Evolutionary conservation across 1,140 invertebrate genomes (phyloP).

Genomic region (Dendroctonus ponderosae): DNA sequence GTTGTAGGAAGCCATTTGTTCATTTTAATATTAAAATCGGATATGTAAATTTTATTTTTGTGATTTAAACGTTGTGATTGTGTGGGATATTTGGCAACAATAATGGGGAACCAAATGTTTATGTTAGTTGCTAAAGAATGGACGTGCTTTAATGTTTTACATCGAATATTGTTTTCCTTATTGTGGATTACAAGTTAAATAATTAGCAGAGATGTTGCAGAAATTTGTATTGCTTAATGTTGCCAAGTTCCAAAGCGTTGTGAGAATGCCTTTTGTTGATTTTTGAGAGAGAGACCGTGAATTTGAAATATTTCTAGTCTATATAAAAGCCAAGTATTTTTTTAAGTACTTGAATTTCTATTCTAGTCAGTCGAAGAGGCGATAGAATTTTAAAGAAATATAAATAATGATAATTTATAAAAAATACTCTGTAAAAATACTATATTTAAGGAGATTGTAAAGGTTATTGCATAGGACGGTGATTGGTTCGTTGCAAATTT

Average conservation of each 20-base stretch:
- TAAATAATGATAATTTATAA: slow-evolving; percentile 36
- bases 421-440: slow-evolving; percentile 36
- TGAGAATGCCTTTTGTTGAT: slow-evolving; percentile 21
- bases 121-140: slow-evolving; percentile 4
- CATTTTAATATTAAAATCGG: not conserved
- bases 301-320: slow-evolving; percentile 41
- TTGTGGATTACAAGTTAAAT: not conserved
- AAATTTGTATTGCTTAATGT: slow-evolving; percentile 1
- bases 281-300: slow-evolving; percentile 21
- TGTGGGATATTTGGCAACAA: slow-evolving; percentile 14
- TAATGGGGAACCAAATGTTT: not conserved
- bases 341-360: slow-evolving; percentile 39
- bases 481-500: not conserved
- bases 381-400: slow-evolving; percentile 34
- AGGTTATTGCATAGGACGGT: not conserved
- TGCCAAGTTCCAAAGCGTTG: slow-evolving; percentile 10
- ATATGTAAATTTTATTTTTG: slow-evolving; percentile 1
- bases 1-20: no score
- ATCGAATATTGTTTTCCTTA: slow-evolving; percentile 15
- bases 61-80: slow-evolving; percentile 19
- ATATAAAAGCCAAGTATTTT: slow-evolving; percentile 40
- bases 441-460: slow-evolving; percentile 4
- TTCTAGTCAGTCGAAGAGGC: slow-evolving; percentile 39
- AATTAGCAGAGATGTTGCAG: no score
- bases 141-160: slow-evolving; percentile 15